phyloP scores from a whole-genome alignment of 92 coral and sea anemone species.

The Ricordea florida region DNA sequence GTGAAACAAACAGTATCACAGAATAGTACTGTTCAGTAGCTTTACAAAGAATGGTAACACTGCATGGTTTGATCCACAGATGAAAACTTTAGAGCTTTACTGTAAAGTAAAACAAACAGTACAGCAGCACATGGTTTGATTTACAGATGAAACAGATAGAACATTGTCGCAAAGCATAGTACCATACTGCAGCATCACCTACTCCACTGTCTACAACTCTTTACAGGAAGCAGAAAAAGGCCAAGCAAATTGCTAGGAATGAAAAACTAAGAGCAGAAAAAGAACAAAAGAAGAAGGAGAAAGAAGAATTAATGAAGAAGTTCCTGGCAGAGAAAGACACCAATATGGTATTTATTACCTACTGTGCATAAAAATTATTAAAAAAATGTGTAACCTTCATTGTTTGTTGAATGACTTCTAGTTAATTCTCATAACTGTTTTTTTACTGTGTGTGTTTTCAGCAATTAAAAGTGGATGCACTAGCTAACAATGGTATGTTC shows the following conservation, averaged over 20 bases:
- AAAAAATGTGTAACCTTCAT: neutral
- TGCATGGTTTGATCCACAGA: too few relatives aligned
- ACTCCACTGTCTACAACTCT: neutral
- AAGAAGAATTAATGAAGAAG: conserved; percentile 34
- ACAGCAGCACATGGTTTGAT: too few relatives aligned
- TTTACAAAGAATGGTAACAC: too few relatives aligned
- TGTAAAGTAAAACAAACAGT: too few relatives aligned
- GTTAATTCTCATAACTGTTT: neutral
- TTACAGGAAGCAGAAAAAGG: conserved; percentile 54
- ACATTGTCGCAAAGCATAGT: too few relatives aligned
- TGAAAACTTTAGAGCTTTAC: too few relatives aligned
- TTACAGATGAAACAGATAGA: too few relatives aligned
- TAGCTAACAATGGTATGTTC: conserved; percentile 8
- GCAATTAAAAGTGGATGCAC: conserved; percentile 32
- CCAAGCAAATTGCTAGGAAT: conserved; percentile 47
- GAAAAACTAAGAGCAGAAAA: conserved; percentile 49
- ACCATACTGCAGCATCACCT: too few relatives aligned
- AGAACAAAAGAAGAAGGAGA: conserved; percentile 45
- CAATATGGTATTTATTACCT: neutral
- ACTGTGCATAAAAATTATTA: neutral
- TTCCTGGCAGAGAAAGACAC: conserved; percentile 30
- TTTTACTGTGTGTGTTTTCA: neutral
- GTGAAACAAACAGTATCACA: too few relatives aligned
- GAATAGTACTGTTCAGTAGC: too few relatives aligned
- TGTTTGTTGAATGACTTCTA: neutral